Percentiles rank a stretch among this genome's conserved stretches.
Evolutionary conservation across 64 coral and sea anemone genomes (phyloP).

Genomic region (Cladopsammia gracilis): DNA sequence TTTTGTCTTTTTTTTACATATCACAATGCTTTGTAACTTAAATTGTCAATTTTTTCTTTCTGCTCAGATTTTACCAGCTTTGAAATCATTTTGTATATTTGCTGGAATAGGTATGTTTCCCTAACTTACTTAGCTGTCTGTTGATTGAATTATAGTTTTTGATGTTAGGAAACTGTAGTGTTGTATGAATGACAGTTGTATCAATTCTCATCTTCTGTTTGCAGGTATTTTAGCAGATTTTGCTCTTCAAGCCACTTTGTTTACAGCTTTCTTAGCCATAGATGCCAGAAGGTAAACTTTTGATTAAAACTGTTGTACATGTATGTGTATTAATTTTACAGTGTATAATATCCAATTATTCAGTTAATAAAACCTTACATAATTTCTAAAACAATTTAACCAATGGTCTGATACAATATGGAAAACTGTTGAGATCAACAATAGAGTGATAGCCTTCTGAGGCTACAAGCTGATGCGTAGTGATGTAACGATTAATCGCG

Average conservation of each 20-base stretch:
- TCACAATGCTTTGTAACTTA: background rate
- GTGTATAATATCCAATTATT: too few relatives aligned
- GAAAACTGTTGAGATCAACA: too few relatives aligned
- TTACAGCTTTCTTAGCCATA: constrained; percentile 80
- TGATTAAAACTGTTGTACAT: too few relatives aligned
- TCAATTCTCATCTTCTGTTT: constrained; percentile 17
- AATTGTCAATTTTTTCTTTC: background rate
- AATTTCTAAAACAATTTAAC: too few relatives aligned
- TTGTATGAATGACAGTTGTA: background rate
- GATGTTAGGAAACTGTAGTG: background rate
- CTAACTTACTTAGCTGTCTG: background rate
- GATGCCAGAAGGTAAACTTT: constrained; percentile 76
- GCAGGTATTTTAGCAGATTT: constrained; percentile 92
- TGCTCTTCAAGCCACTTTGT: constrained; percentile 87
- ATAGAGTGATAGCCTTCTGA: too few relatives aligned
- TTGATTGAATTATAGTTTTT: background rate
- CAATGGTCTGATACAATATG: too few relatives aligned
- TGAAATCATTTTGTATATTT: constrained; percentile 87
- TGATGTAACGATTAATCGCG: too few relatives aligned
- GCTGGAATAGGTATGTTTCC: constrained; percentile 83
- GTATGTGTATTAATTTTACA: too few relatives aligned
- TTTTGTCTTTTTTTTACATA: background rate
- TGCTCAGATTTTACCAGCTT: constrained; percentile 82
- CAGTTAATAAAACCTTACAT: too few relatives aligned
- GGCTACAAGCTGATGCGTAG: too few relatives aligned